A percentile compares a stretch with the other conserved stretches of the same genome.
Evolutionary conservation across 2,888 invertebrate species (phyloP).

Genomic region (Chesias legatella): DNA sequence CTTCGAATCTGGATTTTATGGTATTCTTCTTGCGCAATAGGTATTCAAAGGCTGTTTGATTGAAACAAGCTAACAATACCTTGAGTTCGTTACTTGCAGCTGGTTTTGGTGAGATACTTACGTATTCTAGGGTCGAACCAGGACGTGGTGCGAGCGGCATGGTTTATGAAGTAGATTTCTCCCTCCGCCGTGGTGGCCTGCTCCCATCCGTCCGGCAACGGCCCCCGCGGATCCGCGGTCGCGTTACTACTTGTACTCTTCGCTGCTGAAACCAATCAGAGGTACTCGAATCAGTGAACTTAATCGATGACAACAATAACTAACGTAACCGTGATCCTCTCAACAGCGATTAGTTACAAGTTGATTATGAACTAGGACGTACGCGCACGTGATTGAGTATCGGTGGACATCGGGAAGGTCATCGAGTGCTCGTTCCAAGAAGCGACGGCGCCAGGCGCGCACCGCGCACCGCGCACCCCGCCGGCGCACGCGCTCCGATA

Average conservation of each 20-base stretch:
- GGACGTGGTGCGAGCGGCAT: constrained; percentile 95
- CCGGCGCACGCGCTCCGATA: constrained; percentile 29
- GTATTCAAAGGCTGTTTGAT: too few relatives aligned
- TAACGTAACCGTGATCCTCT: constrained; percentile 58
- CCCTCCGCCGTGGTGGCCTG: constrained; percentile 92
- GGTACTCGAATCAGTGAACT: constrained; percentile 37
- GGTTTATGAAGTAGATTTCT: constrained; percentile 94
- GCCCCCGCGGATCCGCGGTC: constrained; percentile 83
- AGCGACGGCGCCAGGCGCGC: constrained; percentile 59
- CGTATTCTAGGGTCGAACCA: constrained; percentile 99
- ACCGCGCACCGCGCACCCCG: constrained; percentile 39
- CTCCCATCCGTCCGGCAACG: constrained; percentile 94
- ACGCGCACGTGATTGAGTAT: constrained; percentile 58
- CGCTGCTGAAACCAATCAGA: constrained; percentile 76
- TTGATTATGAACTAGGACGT: constrained; percentile 51
- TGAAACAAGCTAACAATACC: too few relatives aligned
- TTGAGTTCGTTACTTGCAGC: constrained; percentile 2
- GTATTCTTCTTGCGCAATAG: too few relatives aligned
- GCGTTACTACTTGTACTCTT: constrained; percentile 78
- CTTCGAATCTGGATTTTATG: too few relatives aligned
- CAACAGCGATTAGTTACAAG: constrained; percentile 76
- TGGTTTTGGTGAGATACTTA: constrained; percentile 78
- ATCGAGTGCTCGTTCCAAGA: constrained; percentile 61
- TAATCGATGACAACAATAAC: constrained; percentile 32
- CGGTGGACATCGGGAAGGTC: constrained; percentile 63